Evolutionary conservation across 2,888 invertebrate genomes (phyloP).

Genomic region (Acleris holmiana): DNA sequence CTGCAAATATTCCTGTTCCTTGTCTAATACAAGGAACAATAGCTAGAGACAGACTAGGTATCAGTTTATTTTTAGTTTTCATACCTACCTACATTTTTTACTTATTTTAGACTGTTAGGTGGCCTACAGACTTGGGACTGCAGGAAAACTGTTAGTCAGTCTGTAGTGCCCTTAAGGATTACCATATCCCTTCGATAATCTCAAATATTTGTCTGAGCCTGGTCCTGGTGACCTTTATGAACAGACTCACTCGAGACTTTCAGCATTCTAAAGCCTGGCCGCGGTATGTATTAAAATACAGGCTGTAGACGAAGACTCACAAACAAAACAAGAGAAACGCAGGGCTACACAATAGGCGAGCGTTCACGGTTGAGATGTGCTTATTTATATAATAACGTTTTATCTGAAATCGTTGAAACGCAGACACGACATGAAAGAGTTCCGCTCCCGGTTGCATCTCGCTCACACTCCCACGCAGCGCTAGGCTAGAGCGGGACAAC

Average conservation of each 20-base stretch:
- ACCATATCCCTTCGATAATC: background rate
- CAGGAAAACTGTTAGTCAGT: too few species aligned
- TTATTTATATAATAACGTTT: constrained; percentile 51
- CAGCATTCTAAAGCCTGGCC: background rate
- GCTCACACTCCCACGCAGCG: constrained; percentile 47
- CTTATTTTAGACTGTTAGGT: too few species aligned
- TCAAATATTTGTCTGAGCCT: background rate
- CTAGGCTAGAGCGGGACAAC: constrained; percentile 52
- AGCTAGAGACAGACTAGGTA: too few species aligned
- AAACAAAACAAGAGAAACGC: constrained; percentile 3
- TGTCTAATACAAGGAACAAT: too few species aligned
- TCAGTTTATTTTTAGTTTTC: too few species aligned
- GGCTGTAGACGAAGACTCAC: background rate
- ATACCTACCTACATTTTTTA: too few species aligned
- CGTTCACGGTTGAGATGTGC: constrained; percentile 27
- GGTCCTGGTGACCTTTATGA: too few species aligned
- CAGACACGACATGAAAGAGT: constrained; percentile 67
- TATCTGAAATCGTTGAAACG: constrained; percentile 57
- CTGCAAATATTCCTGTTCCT: too few species aligned
- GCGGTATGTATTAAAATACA: too few species aligned
- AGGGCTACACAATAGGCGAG: constrained; percentile 2
- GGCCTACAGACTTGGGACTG: too few species aligned
- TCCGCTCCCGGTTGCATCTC: constrained; percentile 57
- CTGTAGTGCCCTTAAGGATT: too few species aligned
- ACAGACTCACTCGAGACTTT: too few species aligned